Evolutionary conservation across 2,888 invertebrate genomes (phyloP).

Genomic region (Agonopterix alstromeriana): DNA sequence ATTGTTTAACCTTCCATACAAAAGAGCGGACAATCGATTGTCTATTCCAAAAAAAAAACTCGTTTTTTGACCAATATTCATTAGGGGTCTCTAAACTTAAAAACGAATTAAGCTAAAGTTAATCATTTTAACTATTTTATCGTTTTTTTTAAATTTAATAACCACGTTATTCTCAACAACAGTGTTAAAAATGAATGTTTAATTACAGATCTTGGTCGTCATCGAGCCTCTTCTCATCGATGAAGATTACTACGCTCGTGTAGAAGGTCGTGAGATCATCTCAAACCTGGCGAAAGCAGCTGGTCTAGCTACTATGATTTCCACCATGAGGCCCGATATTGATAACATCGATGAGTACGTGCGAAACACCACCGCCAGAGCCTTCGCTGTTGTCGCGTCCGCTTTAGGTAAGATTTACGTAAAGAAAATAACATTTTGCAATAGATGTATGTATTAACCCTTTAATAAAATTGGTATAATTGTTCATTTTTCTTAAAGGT

Average conservation of each 20-base stretch:
- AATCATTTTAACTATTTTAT: too few species aligned
- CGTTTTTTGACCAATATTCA: too few species aligned
- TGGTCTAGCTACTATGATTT: slow-evolving; percentile 99
- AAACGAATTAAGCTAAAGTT: too few species aligned
- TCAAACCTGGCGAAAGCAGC: slow-evolving; percentile 99
- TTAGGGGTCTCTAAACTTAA: too few species aligned
- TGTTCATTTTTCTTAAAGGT: slow-evolving; percentile 36
- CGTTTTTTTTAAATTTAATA: too few species aligned
- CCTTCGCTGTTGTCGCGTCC: slow-evolving; percentile 99
- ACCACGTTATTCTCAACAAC: too few species aligned
- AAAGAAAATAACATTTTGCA: background rate
- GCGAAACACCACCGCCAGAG: slow-evolving; percentile 98
- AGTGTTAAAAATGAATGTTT: background rate
- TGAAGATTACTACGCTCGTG: slow-evolving; percentile 99
- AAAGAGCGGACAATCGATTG: too few species aligned
- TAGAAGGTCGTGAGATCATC: slow-evolving; percentile 99
- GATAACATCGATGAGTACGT: slow-evolving; percentile 99
- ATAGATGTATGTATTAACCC: background rate
- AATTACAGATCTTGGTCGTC: slow-evolving; percentile 92
- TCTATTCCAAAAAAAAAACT: too few species aligned
- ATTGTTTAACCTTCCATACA: too few species aligned
- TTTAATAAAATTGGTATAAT: background rate
- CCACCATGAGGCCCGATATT: slow-evolving; percentile 99
- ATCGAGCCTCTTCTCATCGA: slow-evolving; percentile 99
- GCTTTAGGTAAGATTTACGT: slow-evolving; percentile 84